phyloP scores from a whole-genome alignment of 2,113 vertebrate species.

The Philantomba maxwellii region DNA sequence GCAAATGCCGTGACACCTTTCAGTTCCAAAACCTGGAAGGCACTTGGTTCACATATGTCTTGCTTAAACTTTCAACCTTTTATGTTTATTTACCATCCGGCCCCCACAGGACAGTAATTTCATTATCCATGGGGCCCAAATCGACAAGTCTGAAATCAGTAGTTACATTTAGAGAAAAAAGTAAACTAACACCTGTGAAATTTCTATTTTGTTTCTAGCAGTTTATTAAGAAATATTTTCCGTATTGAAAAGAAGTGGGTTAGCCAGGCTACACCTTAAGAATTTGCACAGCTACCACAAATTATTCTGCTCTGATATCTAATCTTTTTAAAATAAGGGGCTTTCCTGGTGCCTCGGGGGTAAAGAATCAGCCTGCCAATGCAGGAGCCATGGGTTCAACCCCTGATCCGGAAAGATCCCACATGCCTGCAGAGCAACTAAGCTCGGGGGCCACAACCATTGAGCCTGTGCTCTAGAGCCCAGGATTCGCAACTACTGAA shows the following conservation, averaged over 20 bases:
- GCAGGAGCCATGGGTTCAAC: background rate
- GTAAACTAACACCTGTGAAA: constrained; percentile 41
- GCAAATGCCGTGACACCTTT: background rate
- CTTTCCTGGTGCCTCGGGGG: background rate
- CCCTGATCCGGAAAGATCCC: background rate
- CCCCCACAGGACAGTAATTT: constrained; percentile 12
- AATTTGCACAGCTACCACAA: constrained; percentile 19
- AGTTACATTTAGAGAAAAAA: constrained; percentile 25
- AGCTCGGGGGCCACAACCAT: background rate
- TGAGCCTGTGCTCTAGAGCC: background rate
- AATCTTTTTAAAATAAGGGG: constrained; percentile 18
- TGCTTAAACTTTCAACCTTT: background rate
- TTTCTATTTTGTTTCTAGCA: constrained; percentile 44
- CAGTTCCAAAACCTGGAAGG: background rate
- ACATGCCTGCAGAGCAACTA: background rate
- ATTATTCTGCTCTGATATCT: constrained; percentile 14
- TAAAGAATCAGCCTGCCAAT: background rate
- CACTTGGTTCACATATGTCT: background rate
- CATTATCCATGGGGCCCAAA: background rate
- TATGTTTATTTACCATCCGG: constrained; percentile 36
- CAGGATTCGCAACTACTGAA: fast-evolving
- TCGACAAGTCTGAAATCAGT: constrained; percentile 36
- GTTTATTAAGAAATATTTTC: constrained; percentile 47
- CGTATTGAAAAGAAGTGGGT: background rate
- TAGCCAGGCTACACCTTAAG: background rate